A percentile compares a stretch with the other conserved stretches of the same genome.
phyloP scores from a whole-genome alignment of 2,888 invertebrate genomes.

The Tachina grossa region DNA sequence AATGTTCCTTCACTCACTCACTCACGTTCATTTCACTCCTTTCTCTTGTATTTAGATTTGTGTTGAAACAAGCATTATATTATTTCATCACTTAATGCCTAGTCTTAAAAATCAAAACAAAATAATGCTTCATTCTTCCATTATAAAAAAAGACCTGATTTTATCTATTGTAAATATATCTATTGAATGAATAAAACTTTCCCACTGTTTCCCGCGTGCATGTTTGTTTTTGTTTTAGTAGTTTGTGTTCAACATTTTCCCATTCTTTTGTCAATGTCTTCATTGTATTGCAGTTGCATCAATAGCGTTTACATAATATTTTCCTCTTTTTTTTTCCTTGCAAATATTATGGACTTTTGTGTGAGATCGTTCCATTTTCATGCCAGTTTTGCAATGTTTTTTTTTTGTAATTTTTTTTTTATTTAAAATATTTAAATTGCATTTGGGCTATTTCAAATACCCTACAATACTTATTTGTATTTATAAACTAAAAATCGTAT shows the following conservation, averaged over 20 bases:
- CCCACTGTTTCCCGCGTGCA: slow-evolving; percentile 35
- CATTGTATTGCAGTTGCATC: slow-evolving; percentile 51
- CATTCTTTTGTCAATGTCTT: slow-evolving; percentile 46
- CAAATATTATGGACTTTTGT: slow-evolving; percentile 57
- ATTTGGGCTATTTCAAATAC: slow-evolving; percentile 44
- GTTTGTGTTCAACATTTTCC: slow-evolving; percentile 14
- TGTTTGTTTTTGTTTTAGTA: not conserved
- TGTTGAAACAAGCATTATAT: no score
- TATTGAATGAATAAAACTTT: not conserved
- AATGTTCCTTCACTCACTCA: no score
- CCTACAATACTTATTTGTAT: slow-evolving; percentile 42
- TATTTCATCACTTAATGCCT: no score
- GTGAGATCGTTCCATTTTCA: slow-evolving; percentile 53
- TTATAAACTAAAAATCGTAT: slow-evolving; percentile 1
- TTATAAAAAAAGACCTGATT: no score
- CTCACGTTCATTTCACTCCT: no score
- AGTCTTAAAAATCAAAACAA: no score
- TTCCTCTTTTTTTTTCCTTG: slow-evolving; percentile 25
- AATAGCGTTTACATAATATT: slow-evolving; percentile 50
- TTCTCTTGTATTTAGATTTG: no score
- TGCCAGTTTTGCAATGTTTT: slow-evolving; percentile 38
- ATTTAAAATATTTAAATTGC: slow-evolving; percentile 46
- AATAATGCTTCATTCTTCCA: no score
- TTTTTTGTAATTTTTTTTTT: not conserved
- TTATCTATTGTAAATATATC: no score